phyloP scores from a whole-genome alignment of 2,888 invertebrate genomes.

The Drosophila acutilabella region DNA sequence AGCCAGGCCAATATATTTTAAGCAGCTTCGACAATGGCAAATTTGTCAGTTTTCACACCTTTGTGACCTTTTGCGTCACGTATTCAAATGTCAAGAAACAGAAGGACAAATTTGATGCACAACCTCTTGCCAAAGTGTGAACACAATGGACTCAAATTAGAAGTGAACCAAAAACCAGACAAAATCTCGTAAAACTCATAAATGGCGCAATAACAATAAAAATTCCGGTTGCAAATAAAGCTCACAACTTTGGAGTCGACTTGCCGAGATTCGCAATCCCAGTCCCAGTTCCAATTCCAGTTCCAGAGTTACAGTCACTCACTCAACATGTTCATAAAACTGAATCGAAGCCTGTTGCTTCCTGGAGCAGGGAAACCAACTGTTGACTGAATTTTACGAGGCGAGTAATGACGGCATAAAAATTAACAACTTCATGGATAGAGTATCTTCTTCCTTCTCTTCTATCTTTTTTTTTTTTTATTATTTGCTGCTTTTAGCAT shows the following conservation, averaged over 20 bases:
- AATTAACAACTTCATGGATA: constrained; percentile 82
- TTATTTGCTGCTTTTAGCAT: constrained; percentile 44
- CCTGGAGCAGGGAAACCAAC: constrained; percentile 70
- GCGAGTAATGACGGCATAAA: constrained; percentile 84
- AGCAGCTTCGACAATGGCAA: neutral
- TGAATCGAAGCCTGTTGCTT: constrained; percentile 68
- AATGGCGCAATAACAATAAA: constrained; percentile 79
- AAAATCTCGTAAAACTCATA: constrained; percentile 72
- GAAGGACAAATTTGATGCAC: constrained; percentile 38
- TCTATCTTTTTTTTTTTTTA: constrained; percentile 35
- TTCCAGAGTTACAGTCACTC: constrained; percentile 22
- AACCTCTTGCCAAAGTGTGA: constrained; percentile 9
- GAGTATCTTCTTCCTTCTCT: constrained; percentile 24
- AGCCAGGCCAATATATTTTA: too few relatives aligned
- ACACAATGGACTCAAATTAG: constrained; percentile 63
- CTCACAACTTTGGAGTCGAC: constrained; percentile 61
- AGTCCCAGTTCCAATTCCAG: constrained; percentile 12
- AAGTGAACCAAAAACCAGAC: constrained; percentile 48
- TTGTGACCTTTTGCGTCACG: constrained; percentile 24
- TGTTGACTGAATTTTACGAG: constrained; percentile 84
- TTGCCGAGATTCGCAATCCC: constrained; percentile 53
- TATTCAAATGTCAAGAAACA: constrained; percentile 25
- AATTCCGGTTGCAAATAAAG: constrained; percentile 79
- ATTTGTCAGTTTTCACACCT: constrained; percentile 7
- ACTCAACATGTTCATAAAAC: constrained; percentile 71